Conservation (phyloP, 2,888 invertebrate genomes). For the Agriopis marginaria region DNA sequence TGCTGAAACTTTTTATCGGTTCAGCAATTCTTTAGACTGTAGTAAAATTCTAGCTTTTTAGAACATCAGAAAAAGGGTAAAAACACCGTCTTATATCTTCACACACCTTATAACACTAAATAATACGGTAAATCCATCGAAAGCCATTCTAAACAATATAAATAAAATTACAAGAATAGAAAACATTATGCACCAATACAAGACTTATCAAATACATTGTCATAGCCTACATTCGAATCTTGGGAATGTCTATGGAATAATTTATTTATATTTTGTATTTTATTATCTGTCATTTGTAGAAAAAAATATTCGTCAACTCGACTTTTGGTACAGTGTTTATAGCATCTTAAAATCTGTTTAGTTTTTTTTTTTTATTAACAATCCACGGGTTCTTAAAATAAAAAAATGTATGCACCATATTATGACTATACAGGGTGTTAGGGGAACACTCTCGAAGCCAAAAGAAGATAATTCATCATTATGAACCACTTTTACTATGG, state of each 20-base stretch:
- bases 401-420: constrained; percentile 9
- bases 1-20: too few relatives aligned
- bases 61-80: constrained; percentile 17
- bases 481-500: too few relatives aligned
- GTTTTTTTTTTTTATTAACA: neutral
- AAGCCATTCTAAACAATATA: constrained; percentile 35
- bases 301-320: neutral
- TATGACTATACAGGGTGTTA: too few relatives aligned
- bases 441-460: too few relatives aligned
- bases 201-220: constrained; percentile 58
- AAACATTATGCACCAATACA: constrained; percentile 74
- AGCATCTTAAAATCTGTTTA: neutral
- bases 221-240: constrained; percentile 73
- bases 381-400: neutral
- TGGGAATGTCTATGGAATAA: constrained; percentile 9
- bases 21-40: neutral
- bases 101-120: constrained; percentile 41
- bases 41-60: neutral
- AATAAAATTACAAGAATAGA: constrained; percentile 48
- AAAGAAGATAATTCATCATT: too few relatives aligned
- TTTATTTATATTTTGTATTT: neutral
- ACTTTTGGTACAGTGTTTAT: neutral
- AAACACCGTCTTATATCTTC: constrained; percentile 19
- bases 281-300: neutral
- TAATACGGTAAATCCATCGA: constrained; percentile 38